A percentile compares a stretch with the other conserved stretches of the same genome.
These are phyloP conservation scores for Pocota personata DNA, from an alignment of 2,888 invertebrate genomes.

Conservation along the genomic window DNA sequence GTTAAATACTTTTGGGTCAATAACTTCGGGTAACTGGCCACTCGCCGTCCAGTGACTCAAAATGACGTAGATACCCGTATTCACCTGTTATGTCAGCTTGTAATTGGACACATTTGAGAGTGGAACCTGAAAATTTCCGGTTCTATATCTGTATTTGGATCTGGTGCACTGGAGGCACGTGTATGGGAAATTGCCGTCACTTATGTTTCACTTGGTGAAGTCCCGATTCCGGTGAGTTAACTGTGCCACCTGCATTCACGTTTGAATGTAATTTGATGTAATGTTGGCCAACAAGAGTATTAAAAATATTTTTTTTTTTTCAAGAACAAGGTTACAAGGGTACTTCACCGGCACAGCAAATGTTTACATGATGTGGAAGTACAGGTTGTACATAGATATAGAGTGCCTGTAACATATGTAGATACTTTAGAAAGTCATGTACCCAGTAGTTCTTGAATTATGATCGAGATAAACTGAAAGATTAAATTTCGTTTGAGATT, in stretches of 20 bases:
- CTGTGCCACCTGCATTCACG: neutral
- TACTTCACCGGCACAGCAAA: neutral
- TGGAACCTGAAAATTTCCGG: constrained; percentile 46
- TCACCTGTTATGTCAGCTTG: constrained; percentile 49
- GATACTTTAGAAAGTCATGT: neutral
- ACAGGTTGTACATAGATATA: neutral
- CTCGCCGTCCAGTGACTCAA: neutral
- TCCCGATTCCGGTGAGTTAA: neutral
- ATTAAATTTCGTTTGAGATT: neutral
- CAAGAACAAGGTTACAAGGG: constrained; percentile 50
- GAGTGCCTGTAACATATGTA: neutral
- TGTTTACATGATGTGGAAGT: constrained; percentile 6
- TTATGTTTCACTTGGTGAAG: neutral
- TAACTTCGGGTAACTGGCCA: constrained; percentile 48
- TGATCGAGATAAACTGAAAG: neutral
- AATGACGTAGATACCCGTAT: constrained; percentile 21
- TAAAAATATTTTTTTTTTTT: neutral
- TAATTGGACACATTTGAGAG: constrained; percentile 26
- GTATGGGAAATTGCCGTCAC: neutral
- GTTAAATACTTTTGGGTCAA: constrained; percentile 54
- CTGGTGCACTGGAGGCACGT: constrained; percentile 6
- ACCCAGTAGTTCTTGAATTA: neutral
- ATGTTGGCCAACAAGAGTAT: constrained; percentile 9
- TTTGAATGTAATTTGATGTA: neutral
- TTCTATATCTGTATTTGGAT: constrained; percentile 18